Evolutionary conservation across 1,140 invertebrate species (phyloP).

Genomic region (Cardiocondyla obscurior): DNA sequence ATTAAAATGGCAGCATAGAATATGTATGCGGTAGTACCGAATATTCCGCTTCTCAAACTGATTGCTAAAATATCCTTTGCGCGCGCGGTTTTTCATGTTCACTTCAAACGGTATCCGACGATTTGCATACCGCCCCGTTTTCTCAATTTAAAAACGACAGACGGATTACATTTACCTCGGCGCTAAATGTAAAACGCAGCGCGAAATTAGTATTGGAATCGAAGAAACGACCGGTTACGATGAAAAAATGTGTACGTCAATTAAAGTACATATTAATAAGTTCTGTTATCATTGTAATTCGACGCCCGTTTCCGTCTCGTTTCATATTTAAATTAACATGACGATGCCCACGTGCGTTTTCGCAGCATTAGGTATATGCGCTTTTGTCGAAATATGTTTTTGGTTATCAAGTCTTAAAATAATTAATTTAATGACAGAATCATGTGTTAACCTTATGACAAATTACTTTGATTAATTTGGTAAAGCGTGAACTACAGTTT

Average conservation of each 20-base stretch:
- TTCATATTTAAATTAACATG: too few relatives aligned
- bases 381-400: background rate
- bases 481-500: background rate
- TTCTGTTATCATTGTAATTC: background rate
- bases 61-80: background rate
- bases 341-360: background rate
- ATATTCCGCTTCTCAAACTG: background rate
- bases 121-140: background rate
- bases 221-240: background rate
- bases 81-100: background rate
- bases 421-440: too few relatives aligned
- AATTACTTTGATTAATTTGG: background rate
- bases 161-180: background rate
- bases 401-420: background rate
- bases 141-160: background rate
- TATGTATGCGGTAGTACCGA: background rate
- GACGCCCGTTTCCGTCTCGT: too few relatives aligned
- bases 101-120: background rate
- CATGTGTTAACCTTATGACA: background rate
- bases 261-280: background rate
- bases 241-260: background rate
- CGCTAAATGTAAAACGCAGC: background rate
- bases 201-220: background rate
- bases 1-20: background rate
- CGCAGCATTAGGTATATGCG: background rate